A percentile compares a stretch with the other conserved stretches of the same genome.
Evolutionary conservation across 2,797 vertebrate genomes (phyloP).

Genomic region (Xenops minutus): DNA sequence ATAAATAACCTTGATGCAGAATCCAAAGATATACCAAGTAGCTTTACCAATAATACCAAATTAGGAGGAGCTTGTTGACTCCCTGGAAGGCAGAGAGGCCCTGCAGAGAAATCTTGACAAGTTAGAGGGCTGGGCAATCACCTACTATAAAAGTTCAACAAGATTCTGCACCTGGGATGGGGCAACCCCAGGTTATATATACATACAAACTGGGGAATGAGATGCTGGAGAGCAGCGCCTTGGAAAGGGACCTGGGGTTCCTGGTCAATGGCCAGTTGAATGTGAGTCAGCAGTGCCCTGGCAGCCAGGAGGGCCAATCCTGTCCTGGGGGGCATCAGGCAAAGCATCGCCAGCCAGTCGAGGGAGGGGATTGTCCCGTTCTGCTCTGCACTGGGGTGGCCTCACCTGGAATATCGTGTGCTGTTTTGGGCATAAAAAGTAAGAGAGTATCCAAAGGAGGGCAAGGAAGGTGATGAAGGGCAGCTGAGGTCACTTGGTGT

Average conservation of each 20-base stretch:
- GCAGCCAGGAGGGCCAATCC: accelerated
- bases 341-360: accelerated
- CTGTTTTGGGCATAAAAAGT: not conserved
- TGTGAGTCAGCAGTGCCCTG: not conserved
- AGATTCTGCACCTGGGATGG: not conserved
- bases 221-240: not conserved
- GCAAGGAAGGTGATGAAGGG: not conserved
- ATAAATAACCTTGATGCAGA: not conserved
- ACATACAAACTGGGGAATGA: not conserved
- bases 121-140: not conserved
- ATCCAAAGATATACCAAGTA: not conserved
- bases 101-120: not conserved
- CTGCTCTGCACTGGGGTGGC: accelerated
- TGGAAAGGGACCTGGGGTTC: not conserved
- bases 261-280: accelerated
- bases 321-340: not conserved
- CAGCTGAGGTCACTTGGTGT: not conserved
- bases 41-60: not conserved
- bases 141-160: not conserved
- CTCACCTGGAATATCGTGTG: not conserved
- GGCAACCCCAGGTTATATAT: not conserved
- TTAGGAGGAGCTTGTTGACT: not conserved
- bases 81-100: not conserved
- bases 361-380: not conserved
- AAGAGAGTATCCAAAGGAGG: not conserved